Evolutionary conservation across 2,797 vertebrate genomes (phyloP).

Genomic region (Nyctibius grandis): DNA sequence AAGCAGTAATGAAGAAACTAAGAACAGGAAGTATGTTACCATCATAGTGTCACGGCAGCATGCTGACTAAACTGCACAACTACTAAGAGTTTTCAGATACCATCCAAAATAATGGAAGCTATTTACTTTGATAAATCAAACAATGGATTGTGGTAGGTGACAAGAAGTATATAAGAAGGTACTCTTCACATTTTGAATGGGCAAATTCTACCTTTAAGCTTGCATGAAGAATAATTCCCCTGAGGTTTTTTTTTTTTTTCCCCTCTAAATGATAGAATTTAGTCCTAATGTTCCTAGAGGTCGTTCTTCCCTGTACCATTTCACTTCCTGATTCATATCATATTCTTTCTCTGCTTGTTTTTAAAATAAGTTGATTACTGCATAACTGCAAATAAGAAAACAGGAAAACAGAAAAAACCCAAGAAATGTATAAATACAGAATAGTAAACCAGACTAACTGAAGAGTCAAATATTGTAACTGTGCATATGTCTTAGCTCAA

Average conservation of each 20-base stretch:
- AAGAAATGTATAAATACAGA: not conserved
- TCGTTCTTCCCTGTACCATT: not conserved
- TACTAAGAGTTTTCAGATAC: not conserved
- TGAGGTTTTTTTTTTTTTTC: not conserved
- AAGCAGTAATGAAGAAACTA: conserved; percentile 54
- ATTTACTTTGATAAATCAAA: not conserved
- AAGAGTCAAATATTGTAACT: not conserved
- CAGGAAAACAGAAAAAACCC: accelerated
- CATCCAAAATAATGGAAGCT: not conserved
- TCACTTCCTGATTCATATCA: not conserved
- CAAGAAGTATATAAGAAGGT: not conserved
- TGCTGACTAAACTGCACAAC: not conserved
- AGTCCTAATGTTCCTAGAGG: not conserved
- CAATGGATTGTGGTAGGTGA: not conserved
- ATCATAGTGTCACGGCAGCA: not conserved
- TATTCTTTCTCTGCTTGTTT: not conserved
- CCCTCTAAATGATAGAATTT: not conserved
- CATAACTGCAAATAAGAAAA: not conserved
- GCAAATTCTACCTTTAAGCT: not conserved
- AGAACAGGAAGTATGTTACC: conserved; percentile 33
- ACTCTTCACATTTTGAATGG: not conserved
- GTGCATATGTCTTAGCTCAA: not conserved
- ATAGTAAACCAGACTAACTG: not conserved
- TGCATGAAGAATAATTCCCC: not conserved
- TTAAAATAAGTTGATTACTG: not conserved